Percentiles rank a stretch among this genome's conserved stretches.
phyloP scores from a whole-genome alignment of 35 echinoderm and acorn worm genomes.

The Diadema setosum region DNA sequence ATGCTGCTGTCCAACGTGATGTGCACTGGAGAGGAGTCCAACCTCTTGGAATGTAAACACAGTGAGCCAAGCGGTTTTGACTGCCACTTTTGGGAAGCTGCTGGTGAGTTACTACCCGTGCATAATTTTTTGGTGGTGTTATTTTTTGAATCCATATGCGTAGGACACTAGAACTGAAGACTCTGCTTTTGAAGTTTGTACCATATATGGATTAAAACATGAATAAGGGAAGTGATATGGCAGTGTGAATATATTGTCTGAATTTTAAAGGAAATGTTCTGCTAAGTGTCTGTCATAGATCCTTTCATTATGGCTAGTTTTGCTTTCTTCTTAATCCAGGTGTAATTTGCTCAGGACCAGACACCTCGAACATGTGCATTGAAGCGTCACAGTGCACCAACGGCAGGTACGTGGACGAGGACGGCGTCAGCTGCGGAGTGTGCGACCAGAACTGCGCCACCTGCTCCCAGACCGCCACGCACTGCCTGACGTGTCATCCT shows the following conservation, averaged over 20 bases:
- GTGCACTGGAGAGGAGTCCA: conserved; percentile 52
- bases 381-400: not conserved
- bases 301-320: too few relatives aligned
- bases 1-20: conserved; percentile 70
- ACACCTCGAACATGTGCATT: conserved; percentile 62
- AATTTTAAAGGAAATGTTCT: too few relatives aligned
- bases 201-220: too few relatives aligned
- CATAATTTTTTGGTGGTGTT: not conserved
- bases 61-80: conserved; percentile 32
- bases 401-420: conserved; percentile 25
- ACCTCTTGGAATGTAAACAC: conserved; percentile 61
- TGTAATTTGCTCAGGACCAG: conserved; percentile 78
- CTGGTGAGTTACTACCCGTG: conserved; percentile 49
- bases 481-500: conserved; percentile 28
- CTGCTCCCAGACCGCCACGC: conserved; percentile 19
- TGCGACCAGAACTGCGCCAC: conserved; percentile 50
- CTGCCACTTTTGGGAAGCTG: conserved; percentile 71
- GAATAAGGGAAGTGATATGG: too few relatives aligned
- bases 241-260: too few relatives aligned
- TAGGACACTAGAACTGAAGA: conserved; percentile 54
- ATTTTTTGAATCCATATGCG: conserved; percentile 39
- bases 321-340: conserved; percentile 13
- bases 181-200: too few relatives aligned
- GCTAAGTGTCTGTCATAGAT: too few relatives aligned
- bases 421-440: conserved; percentile 37